Conservation (phyloP, 2,797 vertebrate species). For the Microctenopoma stevenorrisi region DNA sequence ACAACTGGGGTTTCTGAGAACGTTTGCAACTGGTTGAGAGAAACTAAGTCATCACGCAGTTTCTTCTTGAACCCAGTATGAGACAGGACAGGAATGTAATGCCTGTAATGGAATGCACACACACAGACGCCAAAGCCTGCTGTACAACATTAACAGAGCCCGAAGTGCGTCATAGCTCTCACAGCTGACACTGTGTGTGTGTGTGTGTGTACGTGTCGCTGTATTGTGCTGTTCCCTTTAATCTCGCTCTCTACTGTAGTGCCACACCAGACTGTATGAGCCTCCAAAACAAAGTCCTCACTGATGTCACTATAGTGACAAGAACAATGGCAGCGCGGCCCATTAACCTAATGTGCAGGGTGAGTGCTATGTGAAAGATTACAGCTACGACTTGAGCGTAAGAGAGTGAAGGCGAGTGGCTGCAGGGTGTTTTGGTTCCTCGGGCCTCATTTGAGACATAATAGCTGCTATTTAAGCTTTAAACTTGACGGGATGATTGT, state of each 20-base stretch:
- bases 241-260: constrained; percentile 60
- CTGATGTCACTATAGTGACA: constrained; percentile 43
- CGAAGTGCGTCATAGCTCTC: constrained; percentile 84
- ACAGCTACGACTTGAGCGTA: constrained; percentile 21
- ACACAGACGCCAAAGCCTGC: constrained; percentile 80
- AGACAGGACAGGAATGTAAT: constrained; percentile 72
- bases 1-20: background rate
- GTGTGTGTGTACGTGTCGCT: constrained; percentile 32
- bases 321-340: constrained; percentile 51
- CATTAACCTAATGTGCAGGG: constrained; percentile 13
- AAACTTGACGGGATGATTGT: background rate
- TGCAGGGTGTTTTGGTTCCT: constrained; percentile 6
- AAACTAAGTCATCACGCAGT: constrained; percentile 66
- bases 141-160: constrained; percentile 85
- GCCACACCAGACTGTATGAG: constrained; percentile 56
- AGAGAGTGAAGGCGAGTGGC: constrained; percentile 24
- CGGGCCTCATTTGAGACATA: background rate
- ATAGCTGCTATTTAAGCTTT: background rate
- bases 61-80: constrained; percentile 73
- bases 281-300: constrained; percentile 53
- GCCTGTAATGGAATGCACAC: constrained; percentile 83
- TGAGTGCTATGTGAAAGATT: constrained; percentile 23
- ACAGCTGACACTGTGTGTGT: constrained; percentile 76
- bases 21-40: constrained; percentile 14
- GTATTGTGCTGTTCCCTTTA: constrained; percentile 48